Conservation (phyloP, 2,113 vertebrate genomes). For the Nannospalax galili region DNA sequence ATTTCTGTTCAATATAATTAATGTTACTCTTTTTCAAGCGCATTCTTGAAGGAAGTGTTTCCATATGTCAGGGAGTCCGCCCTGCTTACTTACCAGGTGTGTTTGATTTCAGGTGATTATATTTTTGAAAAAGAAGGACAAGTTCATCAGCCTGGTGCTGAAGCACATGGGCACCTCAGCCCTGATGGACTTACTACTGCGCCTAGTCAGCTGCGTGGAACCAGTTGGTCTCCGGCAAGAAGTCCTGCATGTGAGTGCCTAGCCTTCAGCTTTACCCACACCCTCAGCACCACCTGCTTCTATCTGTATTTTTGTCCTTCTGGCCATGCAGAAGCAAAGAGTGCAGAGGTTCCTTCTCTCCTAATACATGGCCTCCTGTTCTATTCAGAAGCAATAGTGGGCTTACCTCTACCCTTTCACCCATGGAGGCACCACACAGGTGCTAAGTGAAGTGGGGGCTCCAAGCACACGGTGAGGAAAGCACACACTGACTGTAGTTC, state of each 20-base stretch:
- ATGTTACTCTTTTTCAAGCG: neutral
- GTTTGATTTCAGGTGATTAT: conserved; percentile 89
- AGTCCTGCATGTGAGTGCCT: conserved; percentile 91
- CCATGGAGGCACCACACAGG: fast-evolving
- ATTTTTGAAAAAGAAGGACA: conserved; percentile 94
- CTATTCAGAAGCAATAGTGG: too few species aligned
- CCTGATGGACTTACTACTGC: conserved; percentile 98
- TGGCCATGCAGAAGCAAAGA: neutral
- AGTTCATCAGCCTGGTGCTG: conserved; percentile 93
- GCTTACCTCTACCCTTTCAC: neutral
- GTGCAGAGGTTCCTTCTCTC: neutral
- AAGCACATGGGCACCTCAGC: conserved; percentile 97
- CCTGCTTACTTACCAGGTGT: neutral
- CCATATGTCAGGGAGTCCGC: fast-evolving
- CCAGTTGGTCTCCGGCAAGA: conserved; percentile 93
- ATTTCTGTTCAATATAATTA: neutral
- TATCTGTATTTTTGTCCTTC: too few species aligned
- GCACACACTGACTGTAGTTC: fast-evolving
- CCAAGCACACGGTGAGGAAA: neutral
- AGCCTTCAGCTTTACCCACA: fast-evolving
- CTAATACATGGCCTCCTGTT: neutral
- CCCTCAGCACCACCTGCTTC: neutral
- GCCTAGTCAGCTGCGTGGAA: conserved; percentile 97
- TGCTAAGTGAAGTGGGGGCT: too few species aligned
- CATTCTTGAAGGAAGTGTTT: neutral